Evolutionary conservation across 2,113 vertebrate genomes (phyloP).

Genomic region (Bufo bufo): DNA sequence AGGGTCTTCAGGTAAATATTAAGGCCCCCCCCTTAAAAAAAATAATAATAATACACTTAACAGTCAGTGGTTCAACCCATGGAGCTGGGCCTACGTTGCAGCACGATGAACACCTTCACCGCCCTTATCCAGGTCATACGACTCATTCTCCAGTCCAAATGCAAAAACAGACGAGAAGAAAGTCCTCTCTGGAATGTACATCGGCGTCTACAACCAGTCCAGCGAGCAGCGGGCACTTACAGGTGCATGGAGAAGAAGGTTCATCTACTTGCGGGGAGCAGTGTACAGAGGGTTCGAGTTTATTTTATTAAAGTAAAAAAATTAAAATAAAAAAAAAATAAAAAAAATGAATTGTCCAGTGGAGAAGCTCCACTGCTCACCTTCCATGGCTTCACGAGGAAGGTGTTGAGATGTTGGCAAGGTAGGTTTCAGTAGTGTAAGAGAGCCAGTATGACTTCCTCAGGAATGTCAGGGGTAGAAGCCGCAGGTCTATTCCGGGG

Average conservation of each 20-base stretch:
- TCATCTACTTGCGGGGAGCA: not conserved
- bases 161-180: not conserved
- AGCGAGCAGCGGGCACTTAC: not conserved
- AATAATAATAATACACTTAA: no score
- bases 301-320: not conserved
- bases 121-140: constrained; percentile 27
- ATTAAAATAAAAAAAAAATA: not conserved
- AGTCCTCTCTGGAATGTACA: constrained; percentile 35
- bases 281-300: not conserved
- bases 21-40: not conserved
- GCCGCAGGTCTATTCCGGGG: not conserved
- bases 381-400: not conserved
- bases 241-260: no score
- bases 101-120: no score
- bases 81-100: not conserved
- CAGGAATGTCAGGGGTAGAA: no score
- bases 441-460: no score
- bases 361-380: not conserved
- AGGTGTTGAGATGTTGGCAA: constrained; percentile 23
- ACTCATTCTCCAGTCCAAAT: not conserved
- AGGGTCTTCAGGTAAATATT: no score
- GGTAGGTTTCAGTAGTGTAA: constrained; percentile 23
- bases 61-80: constrained; percentile 26
- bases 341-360: not conserved
- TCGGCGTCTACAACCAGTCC: no score